Percentiles rank a stretch among this genome's conserved stretches.
These are phyloP conservation scores for Amaurobius ferox DNA, from an alignment of 2,888 invertebrate species.

Conservation along the genomic window DNA sequence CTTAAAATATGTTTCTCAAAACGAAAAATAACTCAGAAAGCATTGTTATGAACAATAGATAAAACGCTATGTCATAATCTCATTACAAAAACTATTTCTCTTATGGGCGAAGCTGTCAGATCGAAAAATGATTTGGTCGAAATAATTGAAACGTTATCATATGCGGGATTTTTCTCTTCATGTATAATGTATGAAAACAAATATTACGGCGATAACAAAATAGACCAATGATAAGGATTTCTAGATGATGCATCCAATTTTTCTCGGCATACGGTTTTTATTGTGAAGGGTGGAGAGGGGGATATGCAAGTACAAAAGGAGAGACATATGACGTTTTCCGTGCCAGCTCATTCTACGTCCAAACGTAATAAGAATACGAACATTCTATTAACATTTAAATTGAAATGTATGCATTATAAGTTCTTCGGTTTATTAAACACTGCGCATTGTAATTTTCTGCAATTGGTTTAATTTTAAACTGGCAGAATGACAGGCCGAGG, in stretches of 20 bases:
- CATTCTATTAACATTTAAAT: no score
- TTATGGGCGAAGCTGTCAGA: conserved; percentile 45
- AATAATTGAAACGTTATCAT: conserved; percentile 68
- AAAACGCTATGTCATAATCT: conserved; percentile 32
- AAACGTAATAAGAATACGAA: no score
- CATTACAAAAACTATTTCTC: conserved; percentile 63
- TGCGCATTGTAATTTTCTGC: no score
- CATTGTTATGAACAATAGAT: conserved; percentile 56
- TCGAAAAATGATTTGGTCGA: conserved; percentile 53
- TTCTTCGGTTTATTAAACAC: no score
- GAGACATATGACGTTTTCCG: no score
- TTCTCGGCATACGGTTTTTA: background rate
- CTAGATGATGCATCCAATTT: conserved; percentile 45
- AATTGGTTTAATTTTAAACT: no score
- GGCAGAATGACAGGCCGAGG: no score
- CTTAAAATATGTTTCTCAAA: background rate
- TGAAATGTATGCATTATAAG: no score
- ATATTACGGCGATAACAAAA: conserved; percentile 37
- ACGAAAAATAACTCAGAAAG: conserved; percentile 36
- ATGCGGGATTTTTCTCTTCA: conserved; percentile 30
- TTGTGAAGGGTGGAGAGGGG: background rate
- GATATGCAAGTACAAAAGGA: no score
- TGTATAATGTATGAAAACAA: conserved; percentile 52
- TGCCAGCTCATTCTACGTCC: no score
- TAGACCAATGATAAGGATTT: conserved; percentile 46